A percentile compares a stretch with the other conserved stretches of the same genome.
Conservation (phyloP, 2,113 vertebrate genomes). For the Zingel zingel region DNA sequence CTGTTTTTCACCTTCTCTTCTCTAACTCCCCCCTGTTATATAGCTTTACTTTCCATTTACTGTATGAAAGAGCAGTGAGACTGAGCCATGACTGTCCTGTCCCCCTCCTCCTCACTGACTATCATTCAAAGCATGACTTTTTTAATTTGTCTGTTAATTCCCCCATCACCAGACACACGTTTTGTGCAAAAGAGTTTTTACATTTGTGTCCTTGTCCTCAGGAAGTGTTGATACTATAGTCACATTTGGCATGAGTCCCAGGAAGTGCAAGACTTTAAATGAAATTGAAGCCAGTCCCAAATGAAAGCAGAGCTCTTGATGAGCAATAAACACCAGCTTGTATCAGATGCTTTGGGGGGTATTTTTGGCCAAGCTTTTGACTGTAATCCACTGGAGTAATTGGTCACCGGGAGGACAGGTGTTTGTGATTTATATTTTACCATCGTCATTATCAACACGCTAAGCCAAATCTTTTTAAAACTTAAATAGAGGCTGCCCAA, state of each 20-base stretch:
- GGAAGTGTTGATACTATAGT: slow-evolving; percentile 23
- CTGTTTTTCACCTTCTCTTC: slow-evolving; percentile 27
- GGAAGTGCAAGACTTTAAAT: slow-evolving; percentile 16
- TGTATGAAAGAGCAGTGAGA: not conserved
- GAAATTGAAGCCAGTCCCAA: slow-evolving; percentile 22
- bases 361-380: slow-evolving; percentile 13
- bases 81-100: not conserved
- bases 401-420: slow-evolving; percentile 27
- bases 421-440: slow-evolving; percentile 31
- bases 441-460: slow-evolving; percentile 10
- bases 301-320: slow-evolving; percentile 29
- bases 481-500: not conserved
- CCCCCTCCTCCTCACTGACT: slow-evolving; percentile 3
- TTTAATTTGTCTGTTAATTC: not conserved
- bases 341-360: slow-evolving; percentile 1
- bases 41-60: slow-evolving; percentile 9
- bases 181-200: slow-evolving; percentile 2
- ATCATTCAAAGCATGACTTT: slow-evolving; percentile 13
- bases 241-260: slow-evolving; percentile 43
- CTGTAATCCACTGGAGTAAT: slow-evolving; percentile 14
- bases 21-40: slow-evolving; percentile 16
- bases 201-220: slow-evolving; percentile 37
- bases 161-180: slow-evolving; percentile 3
- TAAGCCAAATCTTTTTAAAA: slow-evolving; percentile 33
- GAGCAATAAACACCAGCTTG: not conserved